Percentiles rank a stretch among this genome's conserved stretches.
Conservation (phyloP, 1,140 invertebrate genomes). For the Ridgeia piscesae region DNA sequence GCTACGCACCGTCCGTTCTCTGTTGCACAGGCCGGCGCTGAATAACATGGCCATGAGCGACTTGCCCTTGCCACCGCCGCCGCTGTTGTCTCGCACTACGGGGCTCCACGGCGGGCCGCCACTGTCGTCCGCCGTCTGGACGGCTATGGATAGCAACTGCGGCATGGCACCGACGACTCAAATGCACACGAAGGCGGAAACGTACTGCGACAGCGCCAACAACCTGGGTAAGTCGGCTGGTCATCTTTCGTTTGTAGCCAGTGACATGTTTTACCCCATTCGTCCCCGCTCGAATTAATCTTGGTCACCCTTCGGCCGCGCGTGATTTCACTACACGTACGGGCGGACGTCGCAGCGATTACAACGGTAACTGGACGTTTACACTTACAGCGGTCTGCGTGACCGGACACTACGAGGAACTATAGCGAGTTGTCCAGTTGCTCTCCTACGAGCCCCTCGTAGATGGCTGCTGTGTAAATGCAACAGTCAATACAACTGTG, state of each 20-base stretch:
- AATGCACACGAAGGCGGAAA: background rate
- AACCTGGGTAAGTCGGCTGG: background rate
- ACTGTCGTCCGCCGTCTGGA: background rate
- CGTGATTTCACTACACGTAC: no score
- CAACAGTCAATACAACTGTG: background rate
- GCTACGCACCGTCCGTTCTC: background rate
- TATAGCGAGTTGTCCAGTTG: background rate
- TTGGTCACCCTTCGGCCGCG: background rate
- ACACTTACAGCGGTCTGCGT: background rate
- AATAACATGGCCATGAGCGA: slow-evolving; percentile 4
- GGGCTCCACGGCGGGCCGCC: background rate
- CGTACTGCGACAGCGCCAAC: background rate
- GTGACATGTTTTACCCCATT: background rate
- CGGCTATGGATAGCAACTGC: background rate
- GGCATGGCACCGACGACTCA: background rate
- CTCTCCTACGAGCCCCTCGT: background rate
- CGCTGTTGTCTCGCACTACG: background rate
- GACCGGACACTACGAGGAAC: background rate
- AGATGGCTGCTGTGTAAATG: background rate
- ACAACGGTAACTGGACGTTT: background rate
- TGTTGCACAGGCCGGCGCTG: background rate
- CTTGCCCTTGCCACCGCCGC: background rate
- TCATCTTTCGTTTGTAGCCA: background rate
- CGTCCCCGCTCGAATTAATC: background rate
- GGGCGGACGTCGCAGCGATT: background rate